Evolutionary conservation across 2,797 vertebrate genomes (phyloP), one percentile per base, ranked within the genome.

Genomic region (Catamblyrhynchus diadema): DNA sequence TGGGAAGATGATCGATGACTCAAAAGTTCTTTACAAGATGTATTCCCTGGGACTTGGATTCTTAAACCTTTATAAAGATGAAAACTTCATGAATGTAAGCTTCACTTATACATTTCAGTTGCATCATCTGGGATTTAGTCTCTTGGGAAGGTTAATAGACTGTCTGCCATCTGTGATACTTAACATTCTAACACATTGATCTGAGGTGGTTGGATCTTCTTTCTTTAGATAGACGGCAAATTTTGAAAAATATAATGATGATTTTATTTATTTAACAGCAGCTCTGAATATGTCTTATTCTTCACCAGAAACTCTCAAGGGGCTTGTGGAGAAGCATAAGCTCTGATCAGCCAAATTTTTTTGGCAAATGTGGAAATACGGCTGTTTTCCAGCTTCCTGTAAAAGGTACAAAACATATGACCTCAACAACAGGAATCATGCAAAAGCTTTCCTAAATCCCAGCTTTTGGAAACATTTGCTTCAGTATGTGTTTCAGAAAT

Each of bases 1-100:
- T 96, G 95, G 96, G 94, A 95, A 96, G 87, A 93, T 89, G 92
- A 97, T 93, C 69, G 79, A 96, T 96, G 96, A 97, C 88, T 96
- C 94, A 94, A 86, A 94, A 96, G 94, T 93, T 92, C 95, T 78
- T 89, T 78, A 69, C 75, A 91, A 91, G 70, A 91, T 90, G 13
- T 88, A 89, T 93, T 93, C 91, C 79, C 75, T 83, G 51, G 37
- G 79, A 92, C 59, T 86, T 62, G 50, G 70, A 90, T 95, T 86
- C 82, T 69, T 75, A 75, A 66, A 81, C 53, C 86, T 86, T 92
- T 81, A 75, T 59, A 62, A 84, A 93, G 72, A 91, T 35, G 57
- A 90, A 84, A 70, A 77, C 60, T 86, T 84, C 73, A 75, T 75
- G 91, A 96, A 89, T 4, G 33, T 30, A 89, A 88, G 25, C 51